Conservation (phyloP, 2,888 invertebrate species). For the Morpho achilles region DNA sequence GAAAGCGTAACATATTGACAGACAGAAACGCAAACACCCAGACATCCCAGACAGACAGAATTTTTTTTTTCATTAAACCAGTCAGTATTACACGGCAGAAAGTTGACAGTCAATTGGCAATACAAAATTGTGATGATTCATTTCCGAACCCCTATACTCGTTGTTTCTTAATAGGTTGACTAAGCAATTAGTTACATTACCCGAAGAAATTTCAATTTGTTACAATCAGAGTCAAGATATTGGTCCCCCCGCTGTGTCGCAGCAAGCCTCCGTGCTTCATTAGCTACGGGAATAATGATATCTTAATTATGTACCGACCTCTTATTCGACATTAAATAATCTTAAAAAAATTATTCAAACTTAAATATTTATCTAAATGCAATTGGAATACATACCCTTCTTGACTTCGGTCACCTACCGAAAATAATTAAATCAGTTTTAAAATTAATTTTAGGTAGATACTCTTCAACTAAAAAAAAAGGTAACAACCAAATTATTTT, state of each 20-base stretch:
- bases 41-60: too few species aligned
- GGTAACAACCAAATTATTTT: too few species aligned
- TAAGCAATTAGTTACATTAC: slow-evolving; percentile 46
- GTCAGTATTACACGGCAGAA: background rate
- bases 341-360: too few species aligned
- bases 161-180: slow-evolving; percentile 38
- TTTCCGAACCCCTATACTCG: slow-evolving; percentile 52
- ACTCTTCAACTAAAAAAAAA: too few species aligned
- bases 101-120: slow-evolving; percentile 5
- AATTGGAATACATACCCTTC: too few species aligned
- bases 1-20: too few species aligned
- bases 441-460: too few species aligned
- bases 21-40: too few species aligned
- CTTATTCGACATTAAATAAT: slow-evolving; percentile 47
- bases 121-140: slow-evolving; percentile 44
- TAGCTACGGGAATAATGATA: slow-evolving; percentile 67
- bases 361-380: too few species aligned
- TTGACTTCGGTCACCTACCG: too few species aligned
- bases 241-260: slow-evolving; percentile 39
- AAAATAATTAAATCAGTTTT: too few species aligned
- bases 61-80: background rate
- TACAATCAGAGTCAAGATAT: slow-evolving; percentile 61
- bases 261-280: slow-evolving; percentile 52
- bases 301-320: slow-evolving; percentile 62
- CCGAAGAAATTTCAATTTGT: slow-evolving; percentile 69